Evolutionary conservation across 2,888 invertebrate genomes (phyloP), one percentile per base, ranked within the genome.

Genomic region (Apodemia zela): DNA sequence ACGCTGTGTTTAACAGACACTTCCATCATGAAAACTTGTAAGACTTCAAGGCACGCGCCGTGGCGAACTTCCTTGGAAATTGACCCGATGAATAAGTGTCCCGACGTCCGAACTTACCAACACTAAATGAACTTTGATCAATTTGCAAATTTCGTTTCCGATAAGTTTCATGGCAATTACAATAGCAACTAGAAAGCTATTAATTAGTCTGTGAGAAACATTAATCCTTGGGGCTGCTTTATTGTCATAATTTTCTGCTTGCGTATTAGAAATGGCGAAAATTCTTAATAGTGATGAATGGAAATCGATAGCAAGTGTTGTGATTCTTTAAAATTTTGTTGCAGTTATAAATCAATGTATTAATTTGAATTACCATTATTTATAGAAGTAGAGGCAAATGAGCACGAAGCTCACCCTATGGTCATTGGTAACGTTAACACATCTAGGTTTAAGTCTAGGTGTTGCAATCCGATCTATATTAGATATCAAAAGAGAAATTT

Each of bases 11-110:
- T 63, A 60, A 47, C 66, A 66, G 64, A 58, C 59, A 63, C 59
- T 59, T 45, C 45, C n/a, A 45, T 58, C 68, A 70, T 63, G 70
- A 65, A 64, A 69, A 69, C 70, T 72, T 68, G 69, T 65, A 68
- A 68, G 68, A 69, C 69, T 70, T 67, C 66, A 51, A 67, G 73
- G 70, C 71, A 73, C 72, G 67, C 67, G 67, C 66, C 60, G 61
- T 54, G 65, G 66, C 68, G 67, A 66, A 64, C 66, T 64, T 64
- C 65, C 66, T 58, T 65, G 68, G 65, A 67, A 68, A 66, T 65
- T 68, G 65, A 69, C 66, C 67, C 67, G 63, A 64, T 67, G 64
- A 70, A 66, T 68, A 69, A 68, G 69, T 66, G 59, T 63, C 65
- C 62, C 61, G 63, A 65, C 64, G 64, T 62, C 63, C 62, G 61